Conservation (phyloP, 35 echinoderm and acorn worm species). For the Chiridota heheva region DNA sequence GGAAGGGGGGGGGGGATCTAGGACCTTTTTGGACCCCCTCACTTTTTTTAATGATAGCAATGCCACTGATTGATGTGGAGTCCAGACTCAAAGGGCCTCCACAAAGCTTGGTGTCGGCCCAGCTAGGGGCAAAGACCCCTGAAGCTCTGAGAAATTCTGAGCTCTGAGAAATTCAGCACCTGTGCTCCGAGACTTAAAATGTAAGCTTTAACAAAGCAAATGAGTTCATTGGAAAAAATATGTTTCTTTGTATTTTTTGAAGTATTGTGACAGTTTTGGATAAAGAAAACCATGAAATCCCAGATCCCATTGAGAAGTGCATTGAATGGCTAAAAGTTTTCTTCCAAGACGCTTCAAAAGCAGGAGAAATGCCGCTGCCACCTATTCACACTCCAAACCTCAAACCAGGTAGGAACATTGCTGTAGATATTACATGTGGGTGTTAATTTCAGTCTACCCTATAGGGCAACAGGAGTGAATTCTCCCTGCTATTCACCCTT, state of each 20-base stretch:
- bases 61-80: too few species aligned
- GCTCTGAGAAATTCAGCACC: too few species aligned
- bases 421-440: neutral
- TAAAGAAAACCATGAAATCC: slow-evolving; percentile 60
- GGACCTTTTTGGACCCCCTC: too few species aligned
- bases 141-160: too few species aligned
- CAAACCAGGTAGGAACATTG: slow-evolving; percentile 60
- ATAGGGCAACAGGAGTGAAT: neutral
- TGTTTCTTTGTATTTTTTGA: neutral
- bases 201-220: too few species aligned
- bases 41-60: too few species aligned
- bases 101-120: too few species aligned
- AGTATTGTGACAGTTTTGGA: slow-evolving; percentile 34
- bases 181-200: too few species aligned
- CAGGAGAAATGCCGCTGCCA: slow-evolving; percentile 53
- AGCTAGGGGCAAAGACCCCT: too few species aligned
- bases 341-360: slow-evolving; percentile 67
- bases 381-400: slow-evolving; percentile 58
- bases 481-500: too few species aligned
- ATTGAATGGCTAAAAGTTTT: slow-evolving; percentile 74
- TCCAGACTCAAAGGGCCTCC: too few species aligned
- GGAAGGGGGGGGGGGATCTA: too few species aligned
- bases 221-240: neutral
- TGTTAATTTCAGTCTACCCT: neutral
- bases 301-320: slow-evolving; percentile 44